Base-by-base conservation (phyloP, 2,888 invertebrate species). In the Cephus runcator region DNA sequence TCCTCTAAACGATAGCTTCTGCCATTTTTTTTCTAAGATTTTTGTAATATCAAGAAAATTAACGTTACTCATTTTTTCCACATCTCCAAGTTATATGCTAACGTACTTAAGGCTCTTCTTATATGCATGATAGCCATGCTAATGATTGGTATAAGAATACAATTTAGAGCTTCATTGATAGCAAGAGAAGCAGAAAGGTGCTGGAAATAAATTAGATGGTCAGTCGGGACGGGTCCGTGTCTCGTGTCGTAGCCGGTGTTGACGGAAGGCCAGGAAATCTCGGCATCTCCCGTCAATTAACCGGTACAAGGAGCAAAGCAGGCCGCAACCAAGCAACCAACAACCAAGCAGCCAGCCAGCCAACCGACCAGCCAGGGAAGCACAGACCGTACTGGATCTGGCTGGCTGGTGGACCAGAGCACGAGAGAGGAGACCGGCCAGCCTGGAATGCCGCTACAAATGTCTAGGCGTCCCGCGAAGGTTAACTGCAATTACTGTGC, bases 261-360 rank as follows among this genome's bases (percentile, higher is more conserved):
- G 71, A 71, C 71, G 71, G 71, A 75, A 68, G 75, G 75, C 56
- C 75, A 68, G 35, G 75, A 75, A 68, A 75, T 75, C 75, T 68
- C 75, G 36, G 68, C 56, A 75, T 75, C 75, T 75, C 75, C 75
- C 68, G 75, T 75, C 75, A 75, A 75, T 75, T 75, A 75, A 68
- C 75, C 68, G 74, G 56, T 75, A 75, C 75, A 75, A 75, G 75
- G 23, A 30, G 75, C 31, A 56, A 31, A 71, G 33, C 34, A 71
- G 71, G 71, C 71, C 71, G 31, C 34, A 71, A 71, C 69, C 33
- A 30, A 30, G 33, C 33, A 69, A 30, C 34, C 12, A 71, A 71
- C 12, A 71, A 71, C 71, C 71, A 6, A 31, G 71, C 4, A 31
- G 31, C n/a, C 71, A 34, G 71, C 31, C 71, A 69, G 69, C 69